These are phyloP conservation scores for Hyphantria cunea DNA, from an alignment of 1,140 invertebrate species.

Conservation along the genomic window DNA sequence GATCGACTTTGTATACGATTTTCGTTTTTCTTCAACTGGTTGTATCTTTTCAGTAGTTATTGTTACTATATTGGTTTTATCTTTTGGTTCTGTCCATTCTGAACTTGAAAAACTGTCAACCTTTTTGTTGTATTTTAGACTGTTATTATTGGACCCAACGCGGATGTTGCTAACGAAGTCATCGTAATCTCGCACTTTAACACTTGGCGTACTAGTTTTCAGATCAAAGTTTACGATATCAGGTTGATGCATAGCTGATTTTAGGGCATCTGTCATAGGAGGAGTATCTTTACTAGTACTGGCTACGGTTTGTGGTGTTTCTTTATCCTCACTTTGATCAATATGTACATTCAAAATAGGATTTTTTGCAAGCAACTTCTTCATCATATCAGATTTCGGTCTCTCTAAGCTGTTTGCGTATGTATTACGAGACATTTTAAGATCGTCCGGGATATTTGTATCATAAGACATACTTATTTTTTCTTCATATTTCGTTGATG, in stretches of 20 bases:
- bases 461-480: constrained; percentile 77
- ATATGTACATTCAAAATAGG: constrained; percentile 77
- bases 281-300: constrained; percentile 57
- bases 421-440: constrained; percentile 83
- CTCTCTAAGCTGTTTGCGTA: constrained; percentile 81
- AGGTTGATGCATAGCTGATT: constrained; percentile 77
- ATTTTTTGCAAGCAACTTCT: constrained; percentile 79
- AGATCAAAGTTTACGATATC: constrained; percentile 78
- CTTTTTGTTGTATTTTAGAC: constrained; percentile 62
- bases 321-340: constrained; percentile 50
- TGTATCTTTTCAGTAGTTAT: constrained; percentile 64
- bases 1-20: constrained; percentile 76
- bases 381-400: constrained; percentile 82
- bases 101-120: constrained; percentile 46
- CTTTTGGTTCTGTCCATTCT: constrained; percentile 61
- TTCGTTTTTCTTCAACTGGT: constrained; percentile 46
- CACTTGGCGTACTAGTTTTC: constrained; percentile 49
- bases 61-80: constrained; percentile 70
- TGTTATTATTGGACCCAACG: constrained; percentile 76
- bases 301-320: constrained; percentile 51
- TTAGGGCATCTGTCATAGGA: constrained; percentile 67
- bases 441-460: constrained; percentile 83
- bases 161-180: constrained; percentile 79
- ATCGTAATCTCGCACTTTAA: constrained; percentile 63
- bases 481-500: constrained; percentile 69